Base-by-base conservation (phyloP, 2,888 invertebrate species). In the Allolobophora icterica region DNA sequence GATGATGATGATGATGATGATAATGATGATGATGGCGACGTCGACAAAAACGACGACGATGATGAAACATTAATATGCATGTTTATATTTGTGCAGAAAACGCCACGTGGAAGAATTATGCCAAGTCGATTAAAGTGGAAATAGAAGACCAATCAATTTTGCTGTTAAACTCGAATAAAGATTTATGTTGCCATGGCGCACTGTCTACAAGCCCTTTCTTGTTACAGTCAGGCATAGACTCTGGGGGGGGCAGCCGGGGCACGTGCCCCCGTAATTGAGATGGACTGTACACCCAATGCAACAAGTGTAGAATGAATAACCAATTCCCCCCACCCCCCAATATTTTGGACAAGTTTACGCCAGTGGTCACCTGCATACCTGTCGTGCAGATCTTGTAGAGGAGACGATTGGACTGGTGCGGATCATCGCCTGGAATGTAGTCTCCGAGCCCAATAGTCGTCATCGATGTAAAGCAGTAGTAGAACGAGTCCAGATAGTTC, bases 381-480 rank as follows among this genome's bases (percentile, higher is more conserved):
- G 97, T 97, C 40, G 97, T 97, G 91, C 96, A 96, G 91, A 98
- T 97, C 96, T 98, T 98, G 95, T 98, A 98, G 33, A 98, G 93
- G 0, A 97, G 97, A 89, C 97, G 96, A 96, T 97, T 97, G n/a
- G 96, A 96, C 94, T 97, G 97, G 93, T 97, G 96, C 0, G 97
- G 97, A 21, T 97, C 96, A 94, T 98, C 98, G 0, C 97, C 97
- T 0, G 98, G 98, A 93, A 98, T 97, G 96, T 97, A 98, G 95
- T 98, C 98, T 0, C 98, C 98, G 5, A 98, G 96, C 30, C 98
- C 95, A 94, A 98, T 97, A 92, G 98, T 98, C 40, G 98, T 98
- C 93, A 98, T 96, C 30, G 98, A 98, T 94, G 98, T 97, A 96
- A 98, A 98, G 95, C 98, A 98, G 95, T 98, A 98, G 96, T 98